phyloP scores from a whole-genome alignment of 2,797 vertebrate genomes.

The Sebastes minor region DNA sequence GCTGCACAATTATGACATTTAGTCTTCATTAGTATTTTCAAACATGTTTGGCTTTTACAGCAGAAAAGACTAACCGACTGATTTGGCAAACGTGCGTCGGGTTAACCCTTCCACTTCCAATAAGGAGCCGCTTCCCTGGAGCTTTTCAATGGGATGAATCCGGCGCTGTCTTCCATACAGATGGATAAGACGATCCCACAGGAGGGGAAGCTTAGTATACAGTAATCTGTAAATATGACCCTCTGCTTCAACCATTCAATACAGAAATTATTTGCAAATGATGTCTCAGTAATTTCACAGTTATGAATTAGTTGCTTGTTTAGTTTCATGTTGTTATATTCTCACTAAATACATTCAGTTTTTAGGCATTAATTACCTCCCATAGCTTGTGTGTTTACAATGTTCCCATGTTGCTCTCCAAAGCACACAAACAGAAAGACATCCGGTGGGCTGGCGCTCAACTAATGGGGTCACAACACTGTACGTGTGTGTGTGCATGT shows the following conservation, averaged over 20 bases:
- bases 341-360: background rate
- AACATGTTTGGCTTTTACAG: background rate
- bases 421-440: slow-evolving; percentile 36
- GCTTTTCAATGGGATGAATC: background rate
- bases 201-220: background rate
- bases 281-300: background rate
- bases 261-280: background rate
- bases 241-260: background rate
- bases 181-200: background rate
- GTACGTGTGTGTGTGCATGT: background rate
- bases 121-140: background rate
- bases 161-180: background rate
- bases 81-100: no score
- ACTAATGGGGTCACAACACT: slow-evolving; percentile 16
- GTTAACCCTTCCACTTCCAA: background rate
- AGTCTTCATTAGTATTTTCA: background rate
- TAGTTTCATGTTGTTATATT: background rate
- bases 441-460: slow-evolving; percentile 37
- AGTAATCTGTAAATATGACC: background rate
- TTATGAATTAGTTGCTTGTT: background rate
- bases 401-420: slow-evolving; percentile 46
- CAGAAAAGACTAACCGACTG: no score
- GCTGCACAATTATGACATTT: background rate
- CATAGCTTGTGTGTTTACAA: slow-evolving; percentile 5
- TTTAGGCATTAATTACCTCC: background rate